Conservation (phyloP, 1,140 invertebrate species). For the Drosophila virilis region DNA sequence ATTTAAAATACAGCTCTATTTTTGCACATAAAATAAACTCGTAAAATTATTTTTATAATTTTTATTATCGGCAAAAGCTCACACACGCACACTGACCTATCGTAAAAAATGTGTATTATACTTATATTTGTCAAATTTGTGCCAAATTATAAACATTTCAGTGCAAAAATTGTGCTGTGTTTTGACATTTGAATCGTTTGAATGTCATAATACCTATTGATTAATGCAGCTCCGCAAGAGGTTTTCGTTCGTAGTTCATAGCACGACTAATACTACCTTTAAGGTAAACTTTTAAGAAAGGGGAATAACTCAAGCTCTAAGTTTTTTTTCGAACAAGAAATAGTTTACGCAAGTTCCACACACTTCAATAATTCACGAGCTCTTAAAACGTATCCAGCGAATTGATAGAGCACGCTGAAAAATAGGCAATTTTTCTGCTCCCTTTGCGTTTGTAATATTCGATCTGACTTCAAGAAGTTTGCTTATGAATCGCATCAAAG, state of each 20-base stretch:
- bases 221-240: too few species aligned
- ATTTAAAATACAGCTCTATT: background rate
- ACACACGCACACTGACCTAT: background rate
- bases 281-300: too few species aligned
- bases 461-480: background rate
- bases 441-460: background rate
- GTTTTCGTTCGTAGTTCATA: too few species aligned
- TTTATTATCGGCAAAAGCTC: background rate
- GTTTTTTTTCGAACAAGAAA: background rate
- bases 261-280: too few species aligned
- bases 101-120: background rate
- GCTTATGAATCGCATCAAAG: constrained; percentile 14
- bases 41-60: constrained; percentile 1
- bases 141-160: too few species aligned
- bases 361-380: background rate
- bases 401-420: background rate
- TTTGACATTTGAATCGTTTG: too few species aligned
- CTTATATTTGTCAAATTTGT: background rate
- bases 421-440: background rate
- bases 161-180: too few species aligned
- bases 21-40: background rate
- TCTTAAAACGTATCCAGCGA: background rate
- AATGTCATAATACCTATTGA: too few species aligned
- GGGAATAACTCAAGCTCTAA: too few species aligned
- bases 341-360: background rate